Percentiles rank a stretch among this genome's conserved stretches.
phyloP scores from a whole-genome alignment of 2,113 vertebrate genomes.

The Hippocampus barbouri region DNA sequence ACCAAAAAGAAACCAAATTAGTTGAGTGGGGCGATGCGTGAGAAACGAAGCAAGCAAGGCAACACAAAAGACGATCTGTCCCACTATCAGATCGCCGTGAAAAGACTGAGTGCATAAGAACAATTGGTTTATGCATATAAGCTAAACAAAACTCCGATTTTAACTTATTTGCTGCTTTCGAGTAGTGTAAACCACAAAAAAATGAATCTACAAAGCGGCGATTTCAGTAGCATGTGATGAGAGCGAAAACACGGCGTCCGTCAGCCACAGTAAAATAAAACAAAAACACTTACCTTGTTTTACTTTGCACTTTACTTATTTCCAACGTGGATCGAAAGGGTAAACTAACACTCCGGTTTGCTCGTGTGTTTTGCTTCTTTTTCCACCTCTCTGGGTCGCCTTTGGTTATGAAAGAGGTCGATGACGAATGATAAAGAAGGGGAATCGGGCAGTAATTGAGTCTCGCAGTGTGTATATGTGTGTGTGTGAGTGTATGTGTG shows the following conservation, averaged over 20 bases:
- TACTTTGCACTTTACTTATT: slow-evolving; percentile 76
- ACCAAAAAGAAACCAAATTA: slow-evolving; percentile 35
- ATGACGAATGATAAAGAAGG: slow-evolving; percentile 78
- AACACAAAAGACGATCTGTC: slow-evolving; percentile 73
- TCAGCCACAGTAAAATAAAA: not conserved
- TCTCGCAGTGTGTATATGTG: slow-evolving; percentile 68
- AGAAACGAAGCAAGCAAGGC: slow-evolving; percentile 14
- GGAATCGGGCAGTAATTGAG: slow-evolving; percentile 77
- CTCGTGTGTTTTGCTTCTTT: slow-evolving; percentile 47
- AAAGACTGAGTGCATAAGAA: slow-evolving; percentile 27
- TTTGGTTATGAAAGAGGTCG: slow-evolving; percentile 74
- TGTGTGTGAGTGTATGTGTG: slow-evolving; percentile 76
- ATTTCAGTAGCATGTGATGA: not conserved
- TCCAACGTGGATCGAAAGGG: slow-evolving; percentile 64
- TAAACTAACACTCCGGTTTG: slow-evolving; percentile 64
- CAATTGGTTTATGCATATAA: slow-evolving; percentile 43
- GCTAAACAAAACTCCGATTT: slow-evolving; percentile 42
- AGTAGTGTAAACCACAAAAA: slow-evolving; percentile 46
- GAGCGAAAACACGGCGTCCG: slow-evolving; percentile 18
- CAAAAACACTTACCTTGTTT: slow-evolving; percentile 74
- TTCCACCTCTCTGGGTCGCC: slow-evolving; percentile 51
- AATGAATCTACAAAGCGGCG: not conserved
- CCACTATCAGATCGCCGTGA: slow-evolving; percentile 67
- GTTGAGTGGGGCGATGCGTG: slow-evolving; percentile 39
- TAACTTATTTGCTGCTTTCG: slow-evolving; percentile 19